phyloP scores from a whole-genome alignment of 2,797 vertebrate species.

The Mallotus villosus region DNA sequence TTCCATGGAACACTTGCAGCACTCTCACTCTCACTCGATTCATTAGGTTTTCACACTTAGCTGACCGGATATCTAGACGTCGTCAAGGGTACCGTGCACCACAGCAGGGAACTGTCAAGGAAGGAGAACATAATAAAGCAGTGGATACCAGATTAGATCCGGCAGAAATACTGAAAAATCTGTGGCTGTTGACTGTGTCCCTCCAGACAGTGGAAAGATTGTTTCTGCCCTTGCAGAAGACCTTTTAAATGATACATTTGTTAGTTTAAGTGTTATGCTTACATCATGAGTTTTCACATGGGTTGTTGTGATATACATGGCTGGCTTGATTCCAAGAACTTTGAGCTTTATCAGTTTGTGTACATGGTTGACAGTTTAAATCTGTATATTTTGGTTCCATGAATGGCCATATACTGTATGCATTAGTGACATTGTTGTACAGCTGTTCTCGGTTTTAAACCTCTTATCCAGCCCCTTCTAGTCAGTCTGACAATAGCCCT shows the following conservation, averaged over 20 bases:
- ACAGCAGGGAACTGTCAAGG: constrained; percentile 35
- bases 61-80: constrained; percentile 24
- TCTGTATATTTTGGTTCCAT: constrained; percentile 35
- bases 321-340: constrained; percentile 23
- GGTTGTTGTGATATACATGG: neutral
- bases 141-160: neutral
- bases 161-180: constrained; percentile 41
- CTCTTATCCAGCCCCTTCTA: constrained; percentile 5
- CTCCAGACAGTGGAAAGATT: constrained; percentile 11
- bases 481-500: constrained; percentile 16
- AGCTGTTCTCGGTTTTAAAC: neutral
- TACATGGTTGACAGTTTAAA: constrained; percentile 30
- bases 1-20: constrained; percentile 32
- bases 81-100: neutral
- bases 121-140: neutral
- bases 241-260: neutral
- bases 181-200: constrained; percentile 28
- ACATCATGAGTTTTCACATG: neutral
- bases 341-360: constrained; percentile 22
- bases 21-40: constrained; percentile 23
- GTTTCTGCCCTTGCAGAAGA: neutral
- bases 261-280: neutral
- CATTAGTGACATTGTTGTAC: constrained; percentile 22
- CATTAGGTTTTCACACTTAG: constrained; percentile 10
- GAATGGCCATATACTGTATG: constrained; percentile 23